phyloP scores from a whole-genome alignment of 2,888 invertebrate species.

The Norana najaformis region DNA sequence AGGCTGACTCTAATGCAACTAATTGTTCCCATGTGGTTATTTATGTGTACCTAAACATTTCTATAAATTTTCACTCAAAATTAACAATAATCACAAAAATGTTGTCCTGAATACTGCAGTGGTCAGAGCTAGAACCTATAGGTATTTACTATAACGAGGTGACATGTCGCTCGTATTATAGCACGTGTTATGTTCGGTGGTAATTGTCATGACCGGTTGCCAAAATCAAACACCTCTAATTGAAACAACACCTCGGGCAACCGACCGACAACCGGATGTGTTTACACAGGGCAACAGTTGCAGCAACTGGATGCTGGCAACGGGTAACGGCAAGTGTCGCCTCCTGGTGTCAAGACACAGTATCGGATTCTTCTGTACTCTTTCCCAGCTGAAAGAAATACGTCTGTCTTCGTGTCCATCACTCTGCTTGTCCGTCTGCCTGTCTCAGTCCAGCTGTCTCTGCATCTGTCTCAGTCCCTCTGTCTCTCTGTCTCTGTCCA shows the following conservation, averaged over 20 bases:
- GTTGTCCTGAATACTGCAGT: too few relatives aligned
- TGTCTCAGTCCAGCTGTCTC: too few relatives aligned
- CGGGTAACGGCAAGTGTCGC: neutral
- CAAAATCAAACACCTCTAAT: neutral
- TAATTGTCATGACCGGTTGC: slow-evolving; percentile 4
- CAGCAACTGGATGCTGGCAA: slow-evolving; percentile 1
- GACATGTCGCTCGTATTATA: neutral
- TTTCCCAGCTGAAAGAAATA: neutral
- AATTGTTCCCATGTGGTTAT: too few relatives aligned
- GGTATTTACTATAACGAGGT: neutral
- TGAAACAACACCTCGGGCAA: neutral
- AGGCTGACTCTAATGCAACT: too few relatives aligned
- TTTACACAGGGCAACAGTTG: neutral
- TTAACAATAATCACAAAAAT: too few relatives aligned
- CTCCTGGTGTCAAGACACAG: slow-evolving; percentile 13
- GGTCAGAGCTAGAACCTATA: neutral
- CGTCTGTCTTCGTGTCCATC: neutral
- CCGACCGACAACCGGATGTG: neutral
- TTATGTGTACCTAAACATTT: too few relatives aligned
- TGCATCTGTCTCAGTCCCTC: too few relatives aligned
- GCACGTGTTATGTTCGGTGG: neutral
- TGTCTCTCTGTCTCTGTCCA: too few relatives aligned
- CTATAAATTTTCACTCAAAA: neutral
- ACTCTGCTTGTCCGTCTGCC: neutral
- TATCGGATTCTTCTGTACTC: neutral